Base-by-base conservation (phyloP, 1,140 invertebrate species). In the Bombus breviceps region DNA sequence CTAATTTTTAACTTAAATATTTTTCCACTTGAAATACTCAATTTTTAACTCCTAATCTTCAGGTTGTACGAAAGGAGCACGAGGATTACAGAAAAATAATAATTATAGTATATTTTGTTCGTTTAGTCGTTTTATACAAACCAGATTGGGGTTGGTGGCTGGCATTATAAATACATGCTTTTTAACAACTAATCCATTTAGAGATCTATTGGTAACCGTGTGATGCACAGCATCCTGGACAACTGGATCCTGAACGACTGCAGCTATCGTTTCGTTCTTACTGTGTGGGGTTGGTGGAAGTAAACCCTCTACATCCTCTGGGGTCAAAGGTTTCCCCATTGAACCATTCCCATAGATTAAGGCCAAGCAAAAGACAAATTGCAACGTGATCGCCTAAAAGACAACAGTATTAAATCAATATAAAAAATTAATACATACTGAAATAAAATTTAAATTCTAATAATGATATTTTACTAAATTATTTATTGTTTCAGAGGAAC, bases 161-260 rank as follows among this genome's bases (percentile, higher is more conserved):
- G 90, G 90, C 43, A 89, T 75, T 75, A 91, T 78, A 41, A 88
- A 68, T 13, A 90, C 86, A 25, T 85, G 88, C n/a, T 86, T 92
- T 10, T 90, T 92, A n/a, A 92, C 87, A 4, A 92, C 91, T 2
- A 93, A 75, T 34, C 91, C 92, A 18, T 90, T 82, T 41, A 91
- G 71, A 18, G 92, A 82, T 59, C 81, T 81, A 74, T 92, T 92
- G 18, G 80, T 86, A 15, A 91, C 80, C 0, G 86, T 73, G 0
- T 88, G 72, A 37, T 90, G 88, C 9, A 92, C 88, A 12, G 89
- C 90, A 66, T 83, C 88, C 41, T 92, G 87, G 1, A 92, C 80
- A 34, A 87, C 85, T 4, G 91, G 90, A 85, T 92, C 91, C 25
- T 90, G 83, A 12, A 92, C 86, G 18, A 91, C 59, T 0, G 81